A percentile compares a stretch with the other conserved stretches of the same genome.
These are phyloP conservation scores for Drosophila dives DNA, from an alignment of 2,888 invertebrate species.

Conservation along the genomic window DNA sequence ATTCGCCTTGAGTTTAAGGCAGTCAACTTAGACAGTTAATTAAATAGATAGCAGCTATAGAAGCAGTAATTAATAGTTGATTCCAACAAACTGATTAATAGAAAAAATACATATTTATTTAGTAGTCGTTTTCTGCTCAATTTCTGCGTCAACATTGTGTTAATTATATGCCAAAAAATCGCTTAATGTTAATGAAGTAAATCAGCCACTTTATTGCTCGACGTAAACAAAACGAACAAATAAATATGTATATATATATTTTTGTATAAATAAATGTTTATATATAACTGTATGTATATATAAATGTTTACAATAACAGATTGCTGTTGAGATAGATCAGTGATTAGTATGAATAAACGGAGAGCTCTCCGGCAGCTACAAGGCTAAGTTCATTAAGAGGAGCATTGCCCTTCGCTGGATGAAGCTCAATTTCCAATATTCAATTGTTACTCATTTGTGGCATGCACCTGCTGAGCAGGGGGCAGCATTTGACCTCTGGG, in stretches of 20 bases:
- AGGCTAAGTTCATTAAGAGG: slow-evolving; percentile 5
- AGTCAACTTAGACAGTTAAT: not conserved
- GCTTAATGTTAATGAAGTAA: not conserved
- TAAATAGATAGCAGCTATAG: not conserved
- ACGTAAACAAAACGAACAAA: not conserved
- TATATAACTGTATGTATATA: not conserved
- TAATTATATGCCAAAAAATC: slow-evolving; percentile 3
- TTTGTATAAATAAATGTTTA: not conserved
- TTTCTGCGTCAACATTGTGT: not conserved
- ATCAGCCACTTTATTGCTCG: slow-evolving; percentile 4
- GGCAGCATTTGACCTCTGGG: slow-evolving; percentile 28
- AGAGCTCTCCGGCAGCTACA: slow-evolving; percentile 4
- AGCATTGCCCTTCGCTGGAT: slow-evolving; percentile 12
- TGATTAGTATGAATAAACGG: slow-evolving; percentile 28
- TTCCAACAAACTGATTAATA: not conserved
- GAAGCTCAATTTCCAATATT: slow-evolving; percentile 19
- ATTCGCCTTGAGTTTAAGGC: not conserved
- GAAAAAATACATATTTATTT: not conserved
- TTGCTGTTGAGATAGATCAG: slow-evolving; percentile 25
- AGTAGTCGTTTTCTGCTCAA: not conserved
- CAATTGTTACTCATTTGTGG: slow-evolving; percentile 9
- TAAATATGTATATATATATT: not conserved
- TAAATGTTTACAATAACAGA: not conserved
- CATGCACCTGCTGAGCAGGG: slow-evolving; percentile 57
- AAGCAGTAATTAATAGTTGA: not conserved